phyloP scores from a whole-genome alignment of 2,113 vertebrate genomes.

The Spheniscus mendiculus region DNA sequence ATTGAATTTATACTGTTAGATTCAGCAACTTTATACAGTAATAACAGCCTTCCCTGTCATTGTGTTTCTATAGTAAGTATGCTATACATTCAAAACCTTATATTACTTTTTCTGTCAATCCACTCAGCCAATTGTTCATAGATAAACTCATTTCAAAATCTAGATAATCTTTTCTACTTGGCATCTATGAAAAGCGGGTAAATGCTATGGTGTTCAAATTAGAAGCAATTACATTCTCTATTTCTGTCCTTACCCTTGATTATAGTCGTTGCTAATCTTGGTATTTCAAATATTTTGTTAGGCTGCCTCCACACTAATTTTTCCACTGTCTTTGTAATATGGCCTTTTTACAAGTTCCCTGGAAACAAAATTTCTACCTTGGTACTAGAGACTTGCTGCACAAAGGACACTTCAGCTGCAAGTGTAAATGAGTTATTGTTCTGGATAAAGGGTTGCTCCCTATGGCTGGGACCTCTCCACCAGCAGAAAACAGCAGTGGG shows the following conservation, averaged over 20 bases:
- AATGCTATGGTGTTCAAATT: not conserved
- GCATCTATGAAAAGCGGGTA: not conserved
- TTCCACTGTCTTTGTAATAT: not conserved
- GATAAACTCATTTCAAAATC: not conserved
- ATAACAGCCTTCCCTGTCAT: not conserved
- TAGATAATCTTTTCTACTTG: not conserved
- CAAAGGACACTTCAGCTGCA: not conserved
- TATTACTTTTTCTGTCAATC: not conserved
- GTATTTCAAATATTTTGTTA: slow-evolving; percentile 13
- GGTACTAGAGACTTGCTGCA: not conserved
- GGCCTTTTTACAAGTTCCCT: not conserved
- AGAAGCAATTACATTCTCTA: not conserved
- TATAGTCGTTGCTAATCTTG: not conserved
- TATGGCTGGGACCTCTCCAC: not conserved
- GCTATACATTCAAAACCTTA: not conserved
- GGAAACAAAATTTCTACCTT: not conserved
- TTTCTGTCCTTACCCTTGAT: not conserved
- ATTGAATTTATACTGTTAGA: not conserved
- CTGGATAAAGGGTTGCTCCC: not conserved
- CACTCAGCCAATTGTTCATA: not conserved
- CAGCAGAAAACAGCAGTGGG: not conserved
- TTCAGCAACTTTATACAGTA: not conserved
- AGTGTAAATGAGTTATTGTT: not conserved
- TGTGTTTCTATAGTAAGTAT: not conserved
- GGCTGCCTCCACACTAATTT: not conserved